Conservation (phyloP, 2,888 invertebrate species). For the Leptodirus hochenwartii region DNA sequence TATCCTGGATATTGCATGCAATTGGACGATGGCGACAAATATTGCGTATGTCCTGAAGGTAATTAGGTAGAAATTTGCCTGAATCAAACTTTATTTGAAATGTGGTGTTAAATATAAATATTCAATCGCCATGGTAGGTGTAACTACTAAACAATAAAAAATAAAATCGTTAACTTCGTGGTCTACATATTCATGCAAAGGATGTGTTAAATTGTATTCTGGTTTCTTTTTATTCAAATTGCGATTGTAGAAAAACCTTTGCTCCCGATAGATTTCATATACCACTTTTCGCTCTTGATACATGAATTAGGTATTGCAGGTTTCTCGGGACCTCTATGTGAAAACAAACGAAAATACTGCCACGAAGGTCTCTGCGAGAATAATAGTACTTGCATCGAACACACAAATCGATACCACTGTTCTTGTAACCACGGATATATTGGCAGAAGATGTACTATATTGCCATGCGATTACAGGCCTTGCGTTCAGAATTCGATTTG, state of each 20-base stretch:
- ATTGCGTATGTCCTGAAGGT: constrained; percentile 26
- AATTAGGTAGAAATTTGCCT: constrained; percentile 1
- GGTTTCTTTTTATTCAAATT: too few relatives aligned
- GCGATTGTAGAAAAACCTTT: too few relatives aligned
- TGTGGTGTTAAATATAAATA: too few relatives aligned
- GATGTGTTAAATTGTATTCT: too few relatives aligned
- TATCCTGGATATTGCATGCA: constrained; percentile 31
- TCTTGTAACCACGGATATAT: constrained; percentile 31
- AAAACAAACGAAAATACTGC: constrained; percentile 18
- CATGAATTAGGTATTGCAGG: constrained; percentile 14
- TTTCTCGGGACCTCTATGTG: constrained; percentile 23
- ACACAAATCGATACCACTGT: constrained; percentile 28
- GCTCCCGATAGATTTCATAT: too few relatives aligned
- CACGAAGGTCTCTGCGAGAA: constrained; percentile 24
- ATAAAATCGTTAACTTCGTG: too few relatives aligned
- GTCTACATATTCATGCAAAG: too few relatives aligned
- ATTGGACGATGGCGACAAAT: constrained; percentile 24
- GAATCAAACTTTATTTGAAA: too few relatives aligned
- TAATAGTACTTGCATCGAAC: constrained; percentile 25
- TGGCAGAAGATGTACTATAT: constrained; percentile 33
- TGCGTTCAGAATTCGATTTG: constrained; percentile 30
- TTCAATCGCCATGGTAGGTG: too few relatives aligned
- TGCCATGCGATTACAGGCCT: constrained; percentile 38
- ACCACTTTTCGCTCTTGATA: too few relatives aligned
- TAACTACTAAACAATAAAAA: too few relatives aligned